A percentile compares a stretch with the other conserved stretches of the same genome.
Conservation (phyloP, 2,888 invertebrate genomes). For the Erynnis tages region DNA sequence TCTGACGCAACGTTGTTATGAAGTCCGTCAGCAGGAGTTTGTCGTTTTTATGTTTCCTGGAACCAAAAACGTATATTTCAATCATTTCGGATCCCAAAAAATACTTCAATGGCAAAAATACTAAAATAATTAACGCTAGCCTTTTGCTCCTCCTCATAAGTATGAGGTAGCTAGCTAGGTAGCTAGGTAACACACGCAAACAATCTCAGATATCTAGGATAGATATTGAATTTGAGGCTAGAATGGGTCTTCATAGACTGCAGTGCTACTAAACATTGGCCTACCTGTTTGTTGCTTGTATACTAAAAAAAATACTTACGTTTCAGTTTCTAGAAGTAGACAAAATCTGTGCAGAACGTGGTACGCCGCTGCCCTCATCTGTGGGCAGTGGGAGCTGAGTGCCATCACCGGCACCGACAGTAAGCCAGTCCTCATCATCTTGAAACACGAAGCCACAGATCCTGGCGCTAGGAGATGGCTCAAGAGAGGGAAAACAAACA, state of each 20-base stretch:
- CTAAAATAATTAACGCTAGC: no score
- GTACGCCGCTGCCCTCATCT: constrained; percentile 87
- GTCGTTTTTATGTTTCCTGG: constrained; percentile 82
- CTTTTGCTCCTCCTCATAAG: no score
- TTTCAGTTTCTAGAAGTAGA: constrained; percentile 86
- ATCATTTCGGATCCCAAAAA: no score
- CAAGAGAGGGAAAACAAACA: constrained; percentile 90
- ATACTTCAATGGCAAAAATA: no score
- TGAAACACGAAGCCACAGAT: constrained; percentile 86
- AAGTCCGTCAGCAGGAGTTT: constrained; percentile 85
- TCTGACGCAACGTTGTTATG: constrained; percentile 84
- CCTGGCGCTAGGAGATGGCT: constrained; percentile 88
- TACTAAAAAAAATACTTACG: constrained; percentile 62
- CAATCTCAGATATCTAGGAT: no score
- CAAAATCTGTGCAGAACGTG: constrained; percentile 88
- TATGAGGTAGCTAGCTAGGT: no score
- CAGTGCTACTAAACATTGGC: no score
- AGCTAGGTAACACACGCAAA: no score
- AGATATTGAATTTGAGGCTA: no score
- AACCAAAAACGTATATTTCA: no score
- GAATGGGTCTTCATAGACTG: no score
- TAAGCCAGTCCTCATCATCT: constrained; percentile 85
- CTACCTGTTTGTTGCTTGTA: constrained; percentile 74
- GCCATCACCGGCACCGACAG: constrained; percentile 87
- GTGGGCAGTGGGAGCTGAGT: constrained; percentile 84